A percentile compares a stretch with the other conserved stretches of the same genome.
These are phyloP conservation scores for Cebus imitator DNA, from an alignment of 2,113 vertebrate genomes.

Conservation along the genomic window DNA sequence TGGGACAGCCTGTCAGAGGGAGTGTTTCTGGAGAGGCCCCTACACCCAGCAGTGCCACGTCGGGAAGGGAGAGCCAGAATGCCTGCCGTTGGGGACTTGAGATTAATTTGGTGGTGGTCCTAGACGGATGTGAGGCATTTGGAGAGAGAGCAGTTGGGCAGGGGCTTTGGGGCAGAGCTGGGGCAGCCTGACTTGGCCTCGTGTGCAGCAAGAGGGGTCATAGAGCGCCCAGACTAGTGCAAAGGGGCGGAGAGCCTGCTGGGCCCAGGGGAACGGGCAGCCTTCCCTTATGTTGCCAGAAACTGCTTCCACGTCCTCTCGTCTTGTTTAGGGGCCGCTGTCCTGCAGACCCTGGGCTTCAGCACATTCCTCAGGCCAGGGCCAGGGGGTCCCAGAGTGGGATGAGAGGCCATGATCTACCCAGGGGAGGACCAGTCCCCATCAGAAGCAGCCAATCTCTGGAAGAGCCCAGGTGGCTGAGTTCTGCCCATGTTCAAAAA, in stretches of 20 bases:
- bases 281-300: not conserved
- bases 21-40: not conserved
- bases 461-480: rapidly evolving
- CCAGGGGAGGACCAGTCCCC: rapidly evolving
- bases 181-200: not conserved
- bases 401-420: rapidly evolving
- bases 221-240: rapidly evolving
- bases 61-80: not conserved
- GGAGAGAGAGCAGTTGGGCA: rapidly evolving
- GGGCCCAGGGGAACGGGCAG: too few species aligned
- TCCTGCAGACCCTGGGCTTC: not conserved
- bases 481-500: rapidly evolving
- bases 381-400: not conserved
- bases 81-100: rapidly evolving
- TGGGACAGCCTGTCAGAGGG: rapidly evolving
- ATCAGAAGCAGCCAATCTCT: rapidly evolving
- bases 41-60: not conserved
- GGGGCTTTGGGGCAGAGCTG: not conserved
- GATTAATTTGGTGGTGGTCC: not conserved
- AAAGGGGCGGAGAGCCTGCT: not conserved
- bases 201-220: not conserved
- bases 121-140: rapidly evolving
- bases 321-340: rapidly evolving
- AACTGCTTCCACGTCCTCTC: rapidly evolving
- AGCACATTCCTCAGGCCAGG: rapidly evolving